phyloP scores from a whole-genome alignment of 2,113 vertebrate genomes.

The Xenopus borealis region DNA sequence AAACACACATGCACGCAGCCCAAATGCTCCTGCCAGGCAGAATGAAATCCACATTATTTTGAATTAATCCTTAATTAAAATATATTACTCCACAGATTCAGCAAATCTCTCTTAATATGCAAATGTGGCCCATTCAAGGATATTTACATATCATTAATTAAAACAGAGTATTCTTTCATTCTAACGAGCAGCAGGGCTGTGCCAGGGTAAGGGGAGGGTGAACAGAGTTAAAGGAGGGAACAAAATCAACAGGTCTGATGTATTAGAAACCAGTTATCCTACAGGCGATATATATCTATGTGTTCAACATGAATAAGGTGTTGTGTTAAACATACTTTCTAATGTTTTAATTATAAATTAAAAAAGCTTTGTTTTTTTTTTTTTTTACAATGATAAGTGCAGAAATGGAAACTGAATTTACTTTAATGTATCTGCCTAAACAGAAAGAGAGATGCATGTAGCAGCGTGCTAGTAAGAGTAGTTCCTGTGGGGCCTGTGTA shows the following conservation, averaged over 20 bases:
- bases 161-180: constrained; percentile 85
- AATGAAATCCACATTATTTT: constrained; percentile 98
- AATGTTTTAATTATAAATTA: no score
- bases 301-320: no score
- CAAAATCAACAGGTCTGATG: constrained; percentile 34
- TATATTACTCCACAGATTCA: constrained; percentile 92
- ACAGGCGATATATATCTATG: no score
- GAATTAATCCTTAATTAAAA: constrained; percentile 99
- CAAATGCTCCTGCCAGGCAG: constrained; percentile 86
- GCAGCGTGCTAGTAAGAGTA: no score
- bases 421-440: no score
- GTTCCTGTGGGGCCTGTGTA: no score
- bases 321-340: no score
- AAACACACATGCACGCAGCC: constrained; percentile 44
- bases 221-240: constrained; percentile 52
- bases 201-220: constrained; percentile 81
- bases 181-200: constrained; percentile 86
- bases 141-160: constrained; percentile 99
- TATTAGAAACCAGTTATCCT: no score
- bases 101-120: constrained; percentile 96
- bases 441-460: no score
- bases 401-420: no score
- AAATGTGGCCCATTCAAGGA: constrained; percentile 89
- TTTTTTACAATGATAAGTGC: no score
- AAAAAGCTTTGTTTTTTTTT: no score